Evolutionary conservation across 1,140 invertebrate species (phyloP), one percentile per base, ranked within the genome.

Genomic region (Bombus ignitus): DNA sequence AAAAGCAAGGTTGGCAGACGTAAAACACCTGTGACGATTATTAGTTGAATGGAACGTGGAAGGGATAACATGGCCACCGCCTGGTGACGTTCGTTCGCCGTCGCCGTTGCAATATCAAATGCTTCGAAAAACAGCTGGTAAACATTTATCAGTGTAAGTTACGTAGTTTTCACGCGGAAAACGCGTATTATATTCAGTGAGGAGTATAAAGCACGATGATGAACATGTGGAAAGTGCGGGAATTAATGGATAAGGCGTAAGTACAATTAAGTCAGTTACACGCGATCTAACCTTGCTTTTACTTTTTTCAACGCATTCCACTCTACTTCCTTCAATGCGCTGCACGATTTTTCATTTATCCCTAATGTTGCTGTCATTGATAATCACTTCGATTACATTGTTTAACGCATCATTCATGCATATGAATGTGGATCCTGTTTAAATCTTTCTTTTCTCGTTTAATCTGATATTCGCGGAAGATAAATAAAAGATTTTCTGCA

Each of bases 201-300:
- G 72, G 76, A 71, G 59, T 84, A 47, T 28, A 87, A 82, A 65
- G 15, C 53, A 89, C 79, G 73, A 95, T 95, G 92, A 97, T 97
- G 95, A 98, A 97, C 94, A 98, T 98, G 97, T 99, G 98, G 98
- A 99, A 98, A 96, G 97, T 99, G 92, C 97, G 98, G 91, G 98
- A 99, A 95, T 93, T 99, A 87, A 98, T 98, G 91, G 98, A 99
- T 94, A 99, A 98, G 97, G 98, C 98, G 98, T 99, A 97, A 98
- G 98, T 98, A 89, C 82, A 59, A 81, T 81, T 57, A 73, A 88
- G 81, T 76, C 59, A 76, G n/a, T 83, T 74, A 73, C 68, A 87
- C 62, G 78, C 75, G 72, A 87, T 83, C 88, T 93, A 91, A 92
- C 92, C 92, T 93, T 82, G 85, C 81, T 88, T 84, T 90, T 88